Evolutionary conservation across 2,797 vertebrate species (phyloP).

Genomic region (Peromyscus attwateri): DNA sequence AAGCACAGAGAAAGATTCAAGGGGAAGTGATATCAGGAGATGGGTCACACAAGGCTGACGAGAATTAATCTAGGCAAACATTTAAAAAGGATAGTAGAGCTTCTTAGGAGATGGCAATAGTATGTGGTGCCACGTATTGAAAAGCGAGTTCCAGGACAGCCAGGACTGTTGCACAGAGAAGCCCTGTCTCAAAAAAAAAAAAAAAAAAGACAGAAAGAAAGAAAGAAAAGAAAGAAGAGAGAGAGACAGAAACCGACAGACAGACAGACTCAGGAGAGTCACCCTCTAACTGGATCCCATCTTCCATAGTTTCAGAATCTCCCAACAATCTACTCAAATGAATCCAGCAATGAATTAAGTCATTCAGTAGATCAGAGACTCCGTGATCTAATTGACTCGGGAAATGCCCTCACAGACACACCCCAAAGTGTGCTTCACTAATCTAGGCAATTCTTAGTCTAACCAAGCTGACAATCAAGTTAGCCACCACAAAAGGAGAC

Average conservation of each 20-base stretch:
- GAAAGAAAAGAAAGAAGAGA: too few species aligned
- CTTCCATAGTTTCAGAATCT: background rate
- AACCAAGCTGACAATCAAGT: background rate
- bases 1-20: background rate
- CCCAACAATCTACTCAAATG: background rate
- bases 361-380: background rate
- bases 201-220: too few species aligned
- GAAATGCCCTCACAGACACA: background rate
- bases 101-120: background rate
- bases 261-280: background rate
- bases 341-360: background rate
- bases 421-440: background rate
- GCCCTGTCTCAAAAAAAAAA: too few species aligned
- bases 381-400: background rate
- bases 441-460: background rate
- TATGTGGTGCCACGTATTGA: background rate
- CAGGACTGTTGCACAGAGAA: too few species aligned
- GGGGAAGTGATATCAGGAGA: background rate
- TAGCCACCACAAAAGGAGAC: background rate
- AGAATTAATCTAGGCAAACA: constrained; percentile 38
- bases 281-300: background rate
- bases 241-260: too few species aligned
- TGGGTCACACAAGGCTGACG: background rate
- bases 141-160: background rate
- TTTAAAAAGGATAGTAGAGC: background rate